Base-by-base conservation (phyloP, 2,888 invertebrate genomes). In the Hypselothyrea guttata region DNA sequence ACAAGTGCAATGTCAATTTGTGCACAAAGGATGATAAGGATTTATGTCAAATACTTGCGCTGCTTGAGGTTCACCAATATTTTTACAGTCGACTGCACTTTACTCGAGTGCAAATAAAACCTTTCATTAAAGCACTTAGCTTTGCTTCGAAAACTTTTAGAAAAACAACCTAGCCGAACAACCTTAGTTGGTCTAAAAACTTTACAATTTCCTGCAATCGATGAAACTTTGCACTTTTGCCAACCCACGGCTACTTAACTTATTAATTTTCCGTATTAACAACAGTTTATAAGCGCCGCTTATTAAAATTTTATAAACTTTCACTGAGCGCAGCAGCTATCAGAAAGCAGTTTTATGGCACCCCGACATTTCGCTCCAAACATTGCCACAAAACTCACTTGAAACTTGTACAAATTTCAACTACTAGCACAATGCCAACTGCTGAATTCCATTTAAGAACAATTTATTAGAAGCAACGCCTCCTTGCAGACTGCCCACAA, bases 1-100 rank as follows among this genome's bases (percentile, higher is more conserved):
- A 84, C 78, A 79, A 79, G 84, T 79, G 84, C 82, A 84, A 75
- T 77, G 79, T 82, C 79, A 79, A 79, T 79, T 79, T 84, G 79
- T 72, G 82, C 78, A 84, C 82, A 82, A 72, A 70, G 82, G 84
- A 82, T 84, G 82, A 77, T 82, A 82, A 72, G 79, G 78, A 82
- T 84, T 79, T 84, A 77, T 77, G 75, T 84, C 79, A 82, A 84
- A 76, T 70, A 59, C 78, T 75, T 56, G 69, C 57, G 72, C 58
- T 72, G 69, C 70, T 81, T 65, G 82, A 69, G 58, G 69, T 75
- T 69, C 63, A 59, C 74, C 77, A 79, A 81, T 84, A 77, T 76
- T 76, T 83, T 73, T 67, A 57, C 71, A 81, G 70, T 62, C 75
- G 77, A 62, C 79, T 69, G 65, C 83, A 69, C 63, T 71, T 59